Evolutionary conservation across 2,797 vertebrate genomes (phyloP).

Genomic region (Gallinago solitaria): DNA sequence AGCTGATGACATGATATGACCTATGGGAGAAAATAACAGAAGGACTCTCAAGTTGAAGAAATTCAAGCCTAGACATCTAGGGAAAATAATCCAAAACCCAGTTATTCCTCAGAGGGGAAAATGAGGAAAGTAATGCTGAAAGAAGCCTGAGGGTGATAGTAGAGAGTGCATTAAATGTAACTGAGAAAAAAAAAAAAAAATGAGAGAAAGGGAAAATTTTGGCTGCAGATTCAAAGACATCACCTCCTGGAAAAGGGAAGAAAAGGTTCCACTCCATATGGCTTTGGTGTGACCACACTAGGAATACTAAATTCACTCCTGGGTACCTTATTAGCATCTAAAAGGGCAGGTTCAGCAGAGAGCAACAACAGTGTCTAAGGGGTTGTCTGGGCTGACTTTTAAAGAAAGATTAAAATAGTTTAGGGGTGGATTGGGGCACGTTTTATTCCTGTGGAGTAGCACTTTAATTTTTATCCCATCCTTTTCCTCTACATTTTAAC

Average conservation of each 20-base stretch:
- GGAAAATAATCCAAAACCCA: constrained; percentile 58
- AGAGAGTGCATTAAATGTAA: constrained; percentile 33
- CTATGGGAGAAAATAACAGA: constrained; percentile 27
- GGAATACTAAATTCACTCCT: constrained; percentile 66
- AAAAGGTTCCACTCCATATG: constrained; percentile 46
- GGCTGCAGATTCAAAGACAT: constrained; percentile 59
- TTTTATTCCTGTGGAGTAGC: constrained; percentile 27
- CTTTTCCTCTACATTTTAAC: constrained; percentile 1
- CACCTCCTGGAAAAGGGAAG: constrained; percentile 52
- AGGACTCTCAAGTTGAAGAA: constrained; percentile 28
- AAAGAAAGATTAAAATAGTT: constrained; percentile 65
- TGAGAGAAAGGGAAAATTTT: constrained; percentile 44
- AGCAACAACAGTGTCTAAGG: constrained; percentile 55
- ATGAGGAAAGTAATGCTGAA: constrained; percentile 51
- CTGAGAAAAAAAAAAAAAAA: background rate
- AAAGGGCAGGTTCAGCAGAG: constrained; percentile 63
- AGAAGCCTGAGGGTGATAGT: constrained; percentile 58
- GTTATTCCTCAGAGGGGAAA: constrained; percentile 44
- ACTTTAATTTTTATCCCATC: constrained; percentile 19
- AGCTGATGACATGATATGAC: constrained; percentile 53
- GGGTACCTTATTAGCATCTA: constrained; percentile 60
- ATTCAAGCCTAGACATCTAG: background rate
- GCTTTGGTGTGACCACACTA: constrained; percentile 67
- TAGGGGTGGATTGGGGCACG: constrained; percentile 39
- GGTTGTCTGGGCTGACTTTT: constrained; percentile 52